These are phyloP conservation scores for Calephelis virginiensis DNA, from an alignment of 1,140 invertebrate species.

Conservation along the genomic window DNA sequence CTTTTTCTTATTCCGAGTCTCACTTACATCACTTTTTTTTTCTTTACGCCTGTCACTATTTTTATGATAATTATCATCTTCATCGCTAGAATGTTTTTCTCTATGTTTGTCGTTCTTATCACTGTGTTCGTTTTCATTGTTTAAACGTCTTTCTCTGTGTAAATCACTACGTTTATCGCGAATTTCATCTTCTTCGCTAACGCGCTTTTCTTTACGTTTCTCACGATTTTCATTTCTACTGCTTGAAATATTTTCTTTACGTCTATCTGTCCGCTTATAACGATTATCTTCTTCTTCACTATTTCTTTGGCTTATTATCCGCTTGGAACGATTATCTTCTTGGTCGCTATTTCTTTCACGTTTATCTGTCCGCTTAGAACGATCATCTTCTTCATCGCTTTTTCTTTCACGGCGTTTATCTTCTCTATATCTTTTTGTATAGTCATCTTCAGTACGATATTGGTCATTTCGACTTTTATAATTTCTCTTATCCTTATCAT, in stretches of 20 bases:
- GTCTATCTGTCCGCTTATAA: slow-evolving; percentile 18
- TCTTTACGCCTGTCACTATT: slow-evolving; percentile 1
- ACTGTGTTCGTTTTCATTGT: slow-evolving; percentile 24
- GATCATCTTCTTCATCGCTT: slow-evolving; percentile 18
- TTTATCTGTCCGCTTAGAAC: slow-evolving; percentile 17
- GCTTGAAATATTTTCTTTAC: neutral
- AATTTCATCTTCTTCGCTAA: slow-evolving; percentile 15
- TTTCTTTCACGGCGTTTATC: slow-evolving; percentile 2
- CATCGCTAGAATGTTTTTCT: slow-evolving; percentile 14
- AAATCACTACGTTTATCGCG: slow-evolving; percentile 23
- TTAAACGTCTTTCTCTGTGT: slow-evolving; percentile 4
- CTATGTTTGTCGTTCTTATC: slow-evolving; percentile 21
- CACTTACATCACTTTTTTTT: slow-evolving; percentile 9
- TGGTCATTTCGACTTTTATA: neutral
- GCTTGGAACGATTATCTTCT: slow-evolving; percentile 17
- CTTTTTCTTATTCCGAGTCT: neutral
- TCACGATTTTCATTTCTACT: slow-evolving; percentile 21
- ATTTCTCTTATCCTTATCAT: slow-evolving; percentile 9
- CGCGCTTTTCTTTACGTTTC: slow-evolving; percentile 24
- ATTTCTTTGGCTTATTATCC: neutral
- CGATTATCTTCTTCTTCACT: slow-evolving; percentile 21
- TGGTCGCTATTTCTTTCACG: neutral
- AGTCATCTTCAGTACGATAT: neutral
- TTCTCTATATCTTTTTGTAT: slow-evolving; percentile 21
- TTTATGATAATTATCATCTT: slow-evolving; percentile 10